Evolutionary conservation across 2,888 invertebrate genomes (phyloP).

Genomic region (Mellilla xanthometata): DNA sequence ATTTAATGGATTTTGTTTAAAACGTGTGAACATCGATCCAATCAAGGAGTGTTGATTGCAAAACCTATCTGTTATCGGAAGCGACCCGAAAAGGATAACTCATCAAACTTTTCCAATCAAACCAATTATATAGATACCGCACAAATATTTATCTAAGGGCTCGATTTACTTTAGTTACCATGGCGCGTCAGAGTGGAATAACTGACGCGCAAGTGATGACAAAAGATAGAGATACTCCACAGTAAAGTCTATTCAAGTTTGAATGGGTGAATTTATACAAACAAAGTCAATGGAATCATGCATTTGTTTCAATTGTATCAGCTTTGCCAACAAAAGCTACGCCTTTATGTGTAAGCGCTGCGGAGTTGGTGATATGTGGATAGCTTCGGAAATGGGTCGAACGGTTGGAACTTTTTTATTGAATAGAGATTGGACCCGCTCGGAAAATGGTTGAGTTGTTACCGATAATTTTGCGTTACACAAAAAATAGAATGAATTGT

Average conservation of each 20-base stretch:
- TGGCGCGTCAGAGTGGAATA: slow-evolving; percentile 26
- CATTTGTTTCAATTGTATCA: slow-evolving; percentile 52
- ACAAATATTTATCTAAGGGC: slow-evolving; percentile 25
- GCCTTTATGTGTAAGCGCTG: slow-evolving; percentile 45
- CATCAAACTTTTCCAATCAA: slow-evolving; percentile 36
- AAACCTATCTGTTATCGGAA: slow-evolving; percentile 28
- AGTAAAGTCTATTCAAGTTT: slow-evolving; percentile 27
- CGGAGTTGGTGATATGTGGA: slow-evolving; percentile 44
- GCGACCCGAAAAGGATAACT: slow-evolving; percentile 28
- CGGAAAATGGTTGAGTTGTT: slow-evolving; percentile 18
- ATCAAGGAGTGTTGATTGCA: slow-evolving; percentile 22
- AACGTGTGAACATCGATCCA: slow-evolving; percentile 7
- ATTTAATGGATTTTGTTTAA: neutral
- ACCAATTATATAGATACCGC: slow-evolving; percentile 28
- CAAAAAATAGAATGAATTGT: slow-evolving; percentile 1
- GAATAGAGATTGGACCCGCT: slow-evolving; percentile 26
- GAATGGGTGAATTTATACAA: slow-evolving; percentile 38
- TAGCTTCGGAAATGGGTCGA: slow-evolving; percentile 38
- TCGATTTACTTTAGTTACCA: slow-evolving; percentile 18
- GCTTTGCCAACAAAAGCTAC: slow-evolving; percentile 47
- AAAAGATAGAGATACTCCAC: neutral
- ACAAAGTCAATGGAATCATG: slow-evolving; percentile 38
- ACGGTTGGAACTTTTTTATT: slow-evolving; percentile 36
- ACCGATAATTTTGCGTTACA: slow-evolving; percentile 17
- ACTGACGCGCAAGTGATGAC: slow-evolving; percentile 17